Conservation (phyloP, 2,888 invertebrate genomes). For the Diplolepis rosae region DNA sequence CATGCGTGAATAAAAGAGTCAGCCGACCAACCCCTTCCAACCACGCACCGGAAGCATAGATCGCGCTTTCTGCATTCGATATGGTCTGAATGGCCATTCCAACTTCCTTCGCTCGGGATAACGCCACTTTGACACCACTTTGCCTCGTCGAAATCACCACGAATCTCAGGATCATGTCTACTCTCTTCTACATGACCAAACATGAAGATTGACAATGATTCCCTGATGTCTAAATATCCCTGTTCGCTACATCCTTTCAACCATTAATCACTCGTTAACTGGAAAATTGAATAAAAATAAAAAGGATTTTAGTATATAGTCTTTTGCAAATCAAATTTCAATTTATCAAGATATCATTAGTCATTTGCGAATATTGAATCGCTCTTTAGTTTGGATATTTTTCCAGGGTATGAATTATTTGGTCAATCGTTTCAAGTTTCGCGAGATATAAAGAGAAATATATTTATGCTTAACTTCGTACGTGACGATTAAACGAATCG, state of each 20-base stretch:
- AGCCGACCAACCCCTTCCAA: slow-evolving; percentile 64
- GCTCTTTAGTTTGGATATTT: neutral
- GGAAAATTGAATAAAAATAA: too few relatives aligned
- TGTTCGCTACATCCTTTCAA: neutral
- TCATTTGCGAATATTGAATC: too few relatives aligned
- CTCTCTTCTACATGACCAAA: slow-evolving; percentile 10
- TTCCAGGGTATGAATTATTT: neutral
- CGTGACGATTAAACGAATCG: slow-evolving; percentile 62
- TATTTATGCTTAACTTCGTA: slow-evolving; percentile 52
- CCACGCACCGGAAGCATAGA: slow-evolving; percentile 69
- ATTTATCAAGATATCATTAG: too few relatives aligned
- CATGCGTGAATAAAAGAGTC: slow-evolving; percentile 61
- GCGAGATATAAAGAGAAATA: slow-evolving; percentile 53
- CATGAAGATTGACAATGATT: neutral
- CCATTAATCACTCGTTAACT: neutral
- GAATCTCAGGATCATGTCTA: slow-evolving; percentile 42
- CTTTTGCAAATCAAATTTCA: too few relatives aligned
- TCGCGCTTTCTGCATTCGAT: slow-evolving; percentile 69
- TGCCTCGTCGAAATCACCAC: slow-evolving; percentile 36
- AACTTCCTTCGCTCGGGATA: neutral
- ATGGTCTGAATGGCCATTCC: slow-evolving; percentile 53
- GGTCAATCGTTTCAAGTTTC: slow-evolving; percentile 30
- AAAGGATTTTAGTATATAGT: too few relatives aligned
- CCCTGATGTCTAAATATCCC: neutral
- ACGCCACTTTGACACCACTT: too few relatives aligned